Conservation (phyloP, 2,113 vertebrate genomes). For the Perognathus longimembris region DNA sequence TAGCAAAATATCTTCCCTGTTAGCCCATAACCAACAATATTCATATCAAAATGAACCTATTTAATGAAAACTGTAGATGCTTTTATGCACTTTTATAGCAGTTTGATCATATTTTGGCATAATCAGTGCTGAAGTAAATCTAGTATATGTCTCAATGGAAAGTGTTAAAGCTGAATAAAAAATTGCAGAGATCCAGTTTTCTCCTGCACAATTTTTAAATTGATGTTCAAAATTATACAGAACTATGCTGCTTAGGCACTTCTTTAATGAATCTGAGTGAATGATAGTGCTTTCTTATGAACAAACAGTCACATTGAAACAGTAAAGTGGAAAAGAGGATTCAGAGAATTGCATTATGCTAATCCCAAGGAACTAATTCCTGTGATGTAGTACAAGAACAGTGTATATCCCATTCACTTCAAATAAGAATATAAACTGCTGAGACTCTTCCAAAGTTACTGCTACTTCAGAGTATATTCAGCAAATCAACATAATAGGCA, state of each 20-base stretch:
- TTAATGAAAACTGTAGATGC: constrained; percentile 82
- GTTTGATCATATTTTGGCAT: constrained; percentile 82
- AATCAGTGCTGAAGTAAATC: constrained; percentile 86
- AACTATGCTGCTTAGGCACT: constrained; percentile 85
- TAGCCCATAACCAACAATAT: constrained; percentile 83
- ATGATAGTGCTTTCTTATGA: constrained; percentile 86
- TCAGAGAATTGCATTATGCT: constrained; percentile 86
- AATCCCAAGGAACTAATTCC: constrained; percentile 88
- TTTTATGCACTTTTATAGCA: constrained; percentile 82
- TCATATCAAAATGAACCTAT: constrained; percentile 83
- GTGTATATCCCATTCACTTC: constrained; percentile 76
- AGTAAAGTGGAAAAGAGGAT: constrained; percentile 84
- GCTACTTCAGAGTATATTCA: constrained; percentile 72
- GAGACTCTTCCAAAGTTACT: constrained; percentile 83
- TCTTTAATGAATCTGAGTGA: constrained; percentile 87
- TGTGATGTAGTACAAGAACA: constrained; percentile 83
- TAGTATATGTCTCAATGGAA: constrained; percentile 83
- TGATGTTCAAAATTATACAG: constrained; percentile 83
- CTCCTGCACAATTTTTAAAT: constrained; percentile 82
- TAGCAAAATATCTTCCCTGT: constrained; percentile 79
- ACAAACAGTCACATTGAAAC: constrained; percentile 86
- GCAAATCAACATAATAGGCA: constrained; percentile 62
- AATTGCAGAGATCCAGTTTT: constrained; percentile 80
- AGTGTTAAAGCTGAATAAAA: constrained; percentile 83
- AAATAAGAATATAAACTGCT: constrained; percentile 84